A percentile compares a stretch with the other conserved stretches of the same genome.
These are phyloP conservation scores for Strix uralensis DNA, from an alignment of 2,113 vertebrate genomes.

Conservation along the genomic window DNA sequence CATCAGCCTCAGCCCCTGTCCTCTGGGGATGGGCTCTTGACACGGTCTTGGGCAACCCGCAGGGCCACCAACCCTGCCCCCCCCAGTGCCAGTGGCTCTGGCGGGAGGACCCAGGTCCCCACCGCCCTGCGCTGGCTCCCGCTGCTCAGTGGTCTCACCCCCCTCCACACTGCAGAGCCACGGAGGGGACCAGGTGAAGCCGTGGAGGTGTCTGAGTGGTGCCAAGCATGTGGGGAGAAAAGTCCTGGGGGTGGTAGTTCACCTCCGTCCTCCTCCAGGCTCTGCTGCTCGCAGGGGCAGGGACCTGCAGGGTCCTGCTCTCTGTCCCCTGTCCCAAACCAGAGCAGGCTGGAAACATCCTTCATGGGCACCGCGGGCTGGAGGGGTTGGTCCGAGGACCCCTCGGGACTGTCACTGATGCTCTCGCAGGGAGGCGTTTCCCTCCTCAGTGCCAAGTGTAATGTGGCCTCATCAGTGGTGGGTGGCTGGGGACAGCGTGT, in stretches of 20 bases:
- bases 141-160: neutral
- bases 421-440: neutral
- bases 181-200: neutral
- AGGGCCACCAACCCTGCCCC: too few relatives aligned
- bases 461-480: neutral
- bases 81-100: neutral
- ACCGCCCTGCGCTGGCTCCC: neutral
- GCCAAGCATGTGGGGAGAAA: neutral
- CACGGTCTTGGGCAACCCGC: neutral
- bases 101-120: neutral
- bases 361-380: too few relatives aligned
- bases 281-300: neutral
- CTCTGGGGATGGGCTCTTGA: neutral
- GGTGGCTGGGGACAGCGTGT: neutral
- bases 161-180: fast-evolving
- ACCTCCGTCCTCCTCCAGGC: neutral
- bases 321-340: neutral
- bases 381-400: neutral
- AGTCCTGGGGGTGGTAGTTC: neutral
- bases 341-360: neutral
- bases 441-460: neutral
- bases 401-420: fast-evolving
- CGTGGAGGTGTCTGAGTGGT: neutral
- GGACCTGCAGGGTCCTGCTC: neutral
- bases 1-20: neutral